Evolutionary conservation across 2,113 vertebrate species (phyloP).

Genomic region (Scatophagus argus): DNA sequence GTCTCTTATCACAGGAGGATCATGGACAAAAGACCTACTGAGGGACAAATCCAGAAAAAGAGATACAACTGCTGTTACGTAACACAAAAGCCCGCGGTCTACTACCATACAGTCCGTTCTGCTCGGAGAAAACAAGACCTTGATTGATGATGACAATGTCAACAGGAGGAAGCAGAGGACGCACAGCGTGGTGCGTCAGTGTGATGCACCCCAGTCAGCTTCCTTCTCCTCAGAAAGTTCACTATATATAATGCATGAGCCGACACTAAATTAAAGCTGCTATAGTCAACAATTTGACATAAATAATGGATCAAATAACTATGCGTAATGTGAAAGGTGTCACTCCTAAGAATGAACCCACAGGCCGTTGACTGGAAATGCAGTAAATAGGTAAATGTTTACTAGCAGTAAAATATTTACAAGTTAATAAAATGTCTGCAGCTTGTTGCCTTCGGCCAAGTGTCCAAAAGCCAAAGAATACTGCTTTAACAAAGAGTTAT

Average conservation of each 20-base stretch:
- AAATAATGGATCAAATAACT: neutral
- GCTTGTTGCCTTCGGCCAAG: neutral
- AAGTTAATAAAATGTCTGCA: neutral
- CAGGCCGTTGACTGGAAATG: too few relatives aligned
- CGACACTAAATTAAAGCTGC: neutral
- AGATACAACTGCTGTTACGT: constrained; percentile 29
- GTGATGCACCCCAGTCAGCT: neutral
- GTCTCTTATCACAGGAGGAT: constrained; percentile 6
- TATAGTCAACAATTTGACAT: neutral
- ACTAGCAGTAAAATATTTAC: neutral
- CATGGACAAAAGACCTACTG: constrained; percentile 13
- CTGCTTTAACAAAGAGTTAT: neutral
- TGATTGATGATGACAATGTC: constrained; percentile 28
- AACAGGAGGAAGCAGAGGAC: constrained; percentile 12
- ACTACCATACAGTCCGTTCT: neutral
- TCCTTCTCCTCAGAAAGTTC: neutral
- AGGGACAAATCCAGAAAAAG: constrained; percentile 34
- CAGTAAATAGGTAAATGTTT: neutral
- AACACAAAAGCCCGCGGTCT: constrained; percentile 45
- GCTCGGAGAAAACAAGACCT: constrained; percentile 27
- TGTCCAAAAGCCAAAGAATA: too few relatives aligned
- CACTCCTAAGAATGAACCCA: neutral
- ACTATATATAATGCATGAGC: too few relatives aligned
- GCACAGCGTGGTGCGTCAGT: neutral
- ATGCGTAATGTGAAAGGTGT: neutral